Conservation (phyloP, 2,888 invertebrate species). For the Leucoma salicis region DNA sequence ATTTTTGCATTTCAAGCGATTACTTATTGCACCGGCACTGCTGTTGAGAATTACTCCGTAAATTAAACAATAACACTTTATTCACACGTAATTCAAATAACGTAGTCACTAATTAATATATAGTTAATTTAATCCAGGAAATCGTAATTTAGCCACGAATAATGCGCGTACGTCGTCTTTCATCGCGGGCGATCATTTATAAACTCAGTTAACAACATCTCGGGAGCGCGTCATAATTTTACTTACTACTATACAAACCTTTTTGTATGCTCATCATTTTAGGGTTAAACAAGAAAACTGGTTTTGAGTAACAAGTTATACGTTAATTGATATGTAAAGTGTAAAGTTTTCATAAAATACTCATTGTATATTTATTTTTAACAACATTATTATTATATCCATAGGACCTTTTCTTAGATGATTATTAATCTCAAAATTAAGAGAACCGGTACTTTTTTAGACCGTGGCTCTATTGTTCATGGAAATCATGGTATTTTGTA, state of each 20-base stretch:
- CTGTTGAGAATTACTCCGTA: background rate
- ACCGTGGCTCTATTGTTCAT: no score
- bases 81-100: no score
- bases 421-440: no score
- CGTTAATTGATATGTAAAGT: constrained; percentile 16
- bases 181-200: constrained; percentile 48
- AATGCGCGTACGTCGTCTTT: constrained; percentile 6
- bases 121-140: background rate
- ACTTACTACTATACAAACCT: constrained; percentile 36
- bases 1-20: no score
- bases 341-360: no score
- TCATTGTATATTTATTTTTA: no score
- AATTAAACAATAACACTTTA: background rate
- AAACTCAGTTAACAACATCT: constrained; percentile 26
- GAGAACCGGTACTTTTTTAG: no score
- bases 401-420: no score
- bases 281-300: constrained; percentile 49
- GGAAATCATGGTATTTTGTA: no score
- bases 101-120: background rate
- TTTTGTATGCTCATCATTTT: constrained; percentile 57
- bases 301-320: constrained; percentile 19
- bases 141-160: background rate
- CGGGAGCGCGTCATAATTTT: constrained; percentile 38
- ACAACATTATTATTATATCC: no score
- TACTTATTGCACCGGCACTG: no score